Evolutionary conservation across 2,888 invertebrate genomes (phyloP).

Genomic region (Andricus quercusramuli): DNA sequence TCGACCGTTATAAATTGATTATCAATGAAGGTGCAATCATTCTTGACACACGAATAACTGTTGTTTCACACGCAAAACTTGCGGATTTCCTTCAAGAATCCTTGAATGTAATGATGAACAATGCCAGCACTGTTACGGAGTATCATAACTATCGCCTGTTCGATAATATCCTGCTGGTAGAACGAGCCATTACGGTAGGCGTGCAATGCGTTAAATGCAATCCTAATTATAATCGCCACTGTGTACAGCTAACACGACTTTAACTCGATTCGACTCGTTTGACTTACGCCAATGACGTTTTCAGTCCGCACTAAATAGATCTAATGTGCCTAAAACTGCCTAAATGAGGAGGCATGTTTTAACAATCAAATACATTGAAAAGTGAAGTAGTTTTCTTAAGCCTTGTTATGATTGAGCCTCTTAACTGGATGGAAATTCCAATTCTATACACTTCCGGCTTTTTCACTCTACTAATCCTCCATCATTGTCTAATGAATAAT

Average conservation of each 20-base stretch:
- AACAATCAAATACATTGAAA: too few species aligned
- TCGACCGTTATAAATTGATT: not conserved
- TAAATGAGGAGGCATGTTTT: too few species aligned
- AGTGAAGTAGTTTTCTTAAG: not conserved
- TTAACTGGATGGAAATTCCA: not conserved
- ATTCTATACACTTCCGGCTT: not conserved
- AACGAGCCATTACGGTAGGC: not conserved
- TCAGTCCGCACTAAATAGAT: not conserved
- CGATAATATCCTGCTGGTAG: not conserved
- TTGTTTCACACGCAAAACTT: not conserved
- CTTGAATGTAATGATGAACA: not conserved
- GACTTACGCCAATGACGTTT: not conserved
- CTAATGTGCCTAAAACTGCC: too few species aligned
- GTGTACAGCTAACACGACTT: not conserved
- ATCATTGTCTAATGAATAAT: not conserved
- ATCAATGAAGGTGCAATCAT: not conserved
- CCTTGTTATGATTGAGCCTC: not conserved
- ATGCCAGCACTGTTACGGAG: not conserved
- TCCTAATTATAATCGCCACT: not conserved
- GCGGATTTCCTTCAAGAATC: not conserved
- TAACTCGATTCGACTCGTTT: not conserved
- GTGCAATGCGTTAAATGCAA: not conserved
- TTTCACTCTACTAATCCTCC: not conserved
- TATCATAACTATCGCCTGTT: not conserved
- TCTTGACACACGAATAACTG: not conserved